Conservation (phyloP, 2,797 vertebrate species). For the Gallinago nigripennis region DNA sequence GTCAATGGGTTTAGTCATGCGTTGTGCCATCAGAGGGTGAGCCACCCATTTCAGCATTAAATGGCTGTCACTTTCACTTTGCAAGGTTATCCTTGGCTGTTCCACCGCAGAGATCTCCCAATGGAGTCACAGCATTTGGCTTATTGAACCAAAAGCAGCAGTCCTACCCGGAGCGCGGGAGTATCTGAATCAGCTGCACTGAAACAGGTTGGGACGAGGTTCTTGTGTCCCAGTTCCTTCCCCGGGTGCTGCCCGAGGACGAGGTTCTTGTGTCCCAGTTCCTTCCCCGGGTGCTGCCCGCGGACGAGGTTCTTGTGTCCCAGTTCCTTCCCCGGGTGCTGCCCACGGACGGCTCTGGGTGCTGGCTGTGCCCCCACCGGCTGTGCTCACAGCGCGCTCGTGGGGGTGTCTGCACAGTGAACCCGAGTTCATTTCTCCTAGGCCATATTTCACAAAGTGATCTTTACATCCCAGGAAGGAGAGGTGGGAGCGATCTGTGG, state of each 20-base stretch:
- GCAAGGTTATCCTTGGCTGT: not conserved
- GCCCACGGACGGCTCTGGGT: too few species aligned
- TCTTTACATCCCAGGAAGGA: not conserved
- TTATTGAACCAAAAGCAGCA: not conserved
- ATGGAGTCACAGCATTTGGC: not conserved
- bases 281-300: too few species aligned
- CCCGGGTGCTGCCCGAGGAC: not conserved
- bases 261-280: too few species aligned
- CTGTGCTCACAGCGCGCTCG: not conserved
- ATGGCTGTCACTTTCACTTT: constrained; percentile 31
- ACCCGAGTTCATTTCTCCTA: not conserved
- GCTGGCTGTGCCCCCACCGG: too few species aligned
- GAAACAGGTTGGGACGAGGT: not conserved
- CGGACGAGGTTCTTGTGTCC: too few species aligned
- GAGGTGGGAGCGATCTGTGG: not conserved
- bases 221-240: not conserved
- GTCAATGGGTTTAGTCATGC: constrained; percentile 46
- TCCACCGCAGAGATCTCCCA: not conserved
- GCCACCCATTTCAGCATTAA: constrained; percentile 14
- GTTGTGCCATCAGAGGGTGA: constrained; percentile 18
- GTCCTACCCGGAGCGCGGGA: not conserved
- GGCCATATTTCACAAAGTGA: not conserved
- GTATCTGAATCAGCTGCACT: not conserved
- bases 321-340: too few species aligned
- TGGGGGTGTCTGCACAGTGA: not conserved